Base-by-base conservation (phyloP, 1,140 invertebrate species). In the Pentalonia nigronervosa region DNA sequence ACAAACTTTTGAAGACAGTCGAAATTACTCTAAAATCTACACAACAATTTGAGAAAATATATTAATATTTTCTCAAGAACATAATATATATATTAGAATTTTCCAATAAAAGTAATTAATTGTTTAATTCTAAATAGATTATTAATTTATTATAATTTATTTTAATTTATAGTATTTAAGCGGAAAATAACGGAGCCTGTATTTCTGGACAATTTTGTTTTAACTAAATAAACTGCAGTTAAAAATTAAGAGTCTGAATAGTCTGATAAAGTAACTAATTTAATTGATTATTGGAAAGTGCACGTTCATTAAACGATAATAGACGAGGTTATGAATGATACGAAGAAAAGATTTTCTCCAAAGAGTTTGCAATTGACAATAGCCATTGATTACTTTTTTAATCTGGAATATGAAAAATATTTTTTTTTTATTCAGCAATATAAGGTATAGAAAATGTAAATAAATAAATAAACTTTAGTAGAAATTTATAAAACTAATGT, bases 371-470 rank as follows among this genome's bases (percentile, higher is more conserved):
- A 88, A 6, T 88, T 88, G n/a, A 47, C 86, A 48, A 48, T 48
- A 3, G 23, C 45, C 50, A 88, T 88, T 88, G 45, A 88, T 48
- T 47, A 48, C 45, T 88, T 88, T 88, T 88, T 88, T 2, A 88
- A 50, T 34, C 30, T 48, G 7, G 8, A 88, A 25, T 88, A 47
- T 34, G 45, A 88, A 48, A 88, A 88, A 48, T 50, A 23, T 88
- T 48, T 9, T 50, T n/a, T 88, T 88, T 88, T 48, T 88, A 88
- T 88, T 88, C 45, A 88, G n/a, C 23, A 88, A 50, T 88, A 48
- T 88, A 88, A n/a, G 86, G 45, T 88, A 88, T 88, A 25, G 50
- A n/a, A 41, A 41, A 83, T 83, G 34, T 41, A 41, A 14, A 81
- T 81, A 34, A 81, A 81, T 81, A 34, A 34, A 34, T 34, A 0